Conservation (phyloP, 2,888 invertebrate genomes). For the Ectobius pallidus region DNA sequence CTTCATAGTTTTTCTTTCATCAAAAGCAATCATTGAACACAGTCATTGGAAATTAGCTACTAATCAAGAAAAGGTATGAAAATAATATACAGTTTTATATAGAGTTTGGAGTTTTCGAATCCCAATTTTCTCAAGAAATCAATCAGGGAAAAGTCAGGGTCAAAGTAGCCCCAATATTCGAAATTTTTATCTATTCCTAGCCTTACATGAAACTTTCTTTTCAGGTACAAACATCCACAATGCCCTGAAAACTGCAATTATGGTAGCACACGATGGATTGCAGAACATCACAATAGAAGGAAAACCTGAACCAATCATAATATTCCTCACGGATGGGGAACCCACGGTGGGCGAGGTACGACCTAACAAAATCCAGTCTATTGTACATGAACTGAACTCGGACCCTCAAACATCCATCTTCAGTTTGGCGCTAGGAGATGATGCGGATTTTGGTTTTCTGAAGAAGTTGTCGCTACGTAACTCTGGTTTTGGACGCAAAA, state of each 20-base stretch:
- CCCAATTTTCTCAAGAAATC: too few species aligned
- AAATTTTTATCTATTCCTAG: too few species aligned
- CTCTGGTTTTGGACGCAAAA: conserved; percentile 70
- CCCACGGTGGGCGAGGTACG: conserved; percentile 62
- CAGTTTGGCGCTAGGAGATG: conserved; percentile 73
- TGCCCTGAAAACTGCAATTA: conserved; percentile 63
- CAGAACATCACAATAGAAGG: conserved; percentile 29
- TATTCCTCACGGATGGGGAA: conserved; percentile 72
- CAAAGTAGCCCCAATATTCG: too few species aligned
- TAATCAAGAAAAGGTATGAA: too few species aligned
- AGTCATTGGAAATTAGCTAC: too few species aligned
- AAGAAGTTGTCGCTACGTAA: conserved; percentile 69
- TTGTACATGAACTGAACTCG: conserved; percentile 59
- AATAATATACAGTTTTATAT: too few species aligned
- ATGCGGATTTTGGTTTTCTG: conserved; percentile 69
- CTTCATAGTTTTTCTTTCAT: too few species aligned
- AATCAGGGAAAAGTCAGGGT: too few species aligned
- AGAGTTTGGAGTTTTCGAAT: too few species aligned
- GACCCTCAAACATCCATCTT: conserved; percentile 60
- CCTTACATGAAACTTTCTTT: too few species aligned
- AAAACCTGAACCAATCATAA: conserved; percentile 61
- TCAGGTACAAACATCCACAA: conserved; percentile 72
- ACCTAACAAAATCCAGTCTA: conserved; percentile 59
- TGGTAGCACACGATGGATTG: conserved; percentile 54
- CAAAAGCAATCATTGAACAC: too few species aligned